Base-by-base conservation (phyloP, 2,113 vertebrate genomes). In the Callocephalon fimbriatum region DNA sequence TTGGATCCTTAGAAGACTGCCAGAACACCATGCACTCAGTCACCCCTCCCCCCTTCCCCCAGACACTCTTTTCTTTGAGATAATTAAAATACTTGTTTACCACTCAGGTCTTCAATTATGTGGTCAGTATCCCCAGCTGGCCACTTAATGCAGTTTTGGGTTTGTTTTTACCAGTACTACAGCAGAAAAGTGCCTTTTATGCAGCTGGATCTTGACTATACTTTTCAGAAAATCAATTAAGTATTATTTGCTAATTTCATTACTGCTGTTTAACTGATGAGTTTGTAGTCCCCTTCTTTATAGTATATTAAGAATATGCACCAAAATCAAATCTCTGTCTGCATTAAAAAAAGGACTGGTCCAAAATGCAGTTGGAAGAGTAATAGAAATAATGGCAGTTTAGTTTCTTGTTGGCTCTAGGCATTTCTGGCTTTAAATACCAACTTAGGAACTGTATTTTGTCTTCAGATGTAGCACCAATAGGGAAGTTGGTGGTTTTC, bases 41-140 rank as follows among this genome's bases (percentile, higher is more conserved):
- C 72, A 78, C 26, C 81, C 63, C 42, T 85, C 29, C n/a, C 32
- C 19, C 80, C 12, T 89, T 12, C 17, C 42, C 9, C 23, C 0
- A 0, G 78, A 83, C 31, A 19, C 5, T 38, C 26, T 62, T 90
- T 86, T 66, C 65, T 47, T 37, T 56, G 54, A 54, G 61, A 67
- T 93, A 94, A 95, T 93, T 87, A 90, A 94, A 94, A 80, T 88
- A 86, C 42, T 74, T 91, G 61, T 94, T 95, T 92, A 88, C 26
- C 35, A 53, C 65, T 80, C 65, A 86, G 68, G 61, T 90, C 83
- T 88, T 86, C 88, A 79, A 12, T 90, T 93, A 83, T 32, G 51
- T 0, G 13, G 56, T 74, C 65, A 80, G 56, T 88, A 97, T 92
- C 48, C 86, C 85, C 59, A 80, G 67, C 38, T 74, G 88, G 40